Conservation (phyloP, 2,113 vertebrate genomes). For the Anseranas semipalmata region DNA sequence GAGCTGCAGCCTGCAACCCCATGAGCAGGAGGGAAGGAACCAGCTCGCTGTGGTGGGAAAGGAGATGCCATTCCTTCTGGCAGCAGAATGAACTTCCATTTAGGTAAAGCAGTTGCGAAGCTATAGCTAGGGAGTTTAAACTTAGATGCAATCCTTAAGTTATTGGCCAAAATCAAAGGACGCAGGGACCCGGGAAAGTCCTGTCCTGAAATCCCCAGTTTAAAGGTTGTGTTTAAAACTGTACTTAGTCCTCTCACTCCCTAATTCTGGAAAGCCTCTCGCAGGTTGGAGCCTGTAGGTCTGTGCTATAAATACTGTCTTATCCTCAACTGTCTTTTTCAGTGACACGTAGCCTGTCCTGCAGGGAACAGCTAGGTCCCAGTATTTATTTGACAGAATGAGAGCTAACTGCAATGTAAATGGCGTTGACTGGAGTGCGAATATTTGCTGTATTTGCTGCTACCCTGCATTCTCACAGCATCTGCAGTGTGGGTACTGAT, state of each 20-base stretch:
- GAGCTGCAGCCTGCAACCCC: not conserved
- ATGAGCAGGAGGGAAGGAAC: not conserved
- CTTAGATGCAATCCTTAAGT: not conserved
- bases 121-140: not conserved
- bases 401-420: not conserved
- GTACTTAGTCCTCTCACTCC: conserved; percentile 21
- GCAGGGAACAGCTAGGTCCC: not conserved
- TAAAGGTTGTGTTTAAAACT: conserved; percentile 46
- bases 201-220: not conserved
- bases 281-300: conserved; percentile 62
- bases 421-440: not conserved
- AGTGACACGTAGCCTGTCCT: not conserved
- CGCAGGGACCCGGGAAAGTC: not conserved
- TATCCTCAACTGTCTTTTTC: conserved; percentile 45
- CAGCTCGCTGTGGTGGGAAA: not conserved
- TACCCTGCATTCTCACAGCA: not conserved
- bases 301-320: conserved; percentile 45
- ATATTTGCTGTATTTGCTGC: not conserved
- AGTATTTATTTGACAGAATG: not conserved
- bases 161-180: not conserved
- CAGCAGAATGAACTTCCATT: not conserved
- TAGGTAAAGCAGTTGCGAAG: not conserved
- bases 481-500: not conserved
- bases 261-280: conserved; percentile 58
- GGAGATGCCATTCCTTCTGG: not conserved